Conservation (phyloP, 2,797 vertebrate genomes). For the Schizopygopsis pylzovi region DNA sequence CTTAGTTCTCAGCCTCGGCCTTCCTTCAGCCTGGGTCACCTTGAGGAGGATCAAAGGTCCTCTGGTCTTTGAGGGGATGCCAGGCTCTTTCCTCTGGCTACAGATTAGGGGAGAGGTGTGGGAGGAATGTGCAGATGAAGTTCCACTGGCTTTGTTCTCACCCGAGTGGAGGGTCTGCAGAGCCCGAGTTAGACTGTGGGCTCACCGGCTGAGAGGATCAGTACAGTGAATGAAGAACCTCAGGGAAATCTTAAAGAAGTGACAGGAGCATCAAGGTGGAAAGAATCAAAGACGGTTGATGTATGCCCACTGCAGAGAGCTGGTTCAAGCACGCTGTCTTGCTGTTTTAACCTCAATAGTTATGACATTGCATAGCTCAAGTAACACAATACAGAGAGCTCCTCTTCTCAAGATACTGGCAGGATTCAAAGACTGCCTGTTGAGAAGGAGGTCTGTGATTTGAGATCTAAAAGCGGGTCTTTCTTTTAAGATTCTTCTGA, state of each 20-base stretch:
- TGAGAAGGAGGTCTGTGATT: neutral
- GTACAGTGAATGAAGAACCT: constrained; percentile 14
- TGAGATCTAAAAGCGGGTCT: neutral
- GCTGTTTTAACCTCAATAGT: constrained; percentile 1
- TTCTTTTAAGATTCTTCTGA: neutral
- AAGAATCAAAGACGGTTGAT: neutral
- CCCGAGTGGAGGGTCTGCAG: neutral
- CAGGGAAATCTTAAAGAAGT: neutral
- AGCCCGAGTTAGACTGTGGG: neutral
- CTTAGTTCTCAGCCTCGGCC: constrained; percentile 40
- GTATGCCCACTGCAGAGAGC: neutral
- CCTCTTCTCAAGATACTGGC: neutral
- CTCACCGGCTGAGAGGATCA: constrained; percentile 1
- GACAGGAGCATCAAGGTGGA: neutral
- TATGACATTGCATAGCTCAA: neutral
- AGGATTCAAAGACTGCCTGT: neutral
- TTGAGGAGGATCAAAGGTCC: constrained; percentile 71
- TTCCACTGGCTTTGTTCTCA: constrained; percentile 30
- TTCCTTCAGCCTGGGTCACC: constrained; percentile 51
- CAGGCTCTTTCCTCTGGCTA: constrained; percentile 59
- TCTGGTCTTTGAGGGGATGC: constrained; percentile 73
- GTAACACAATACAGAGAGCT: constrained; percentile 10
- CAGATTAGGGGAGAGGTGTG: constrained; percentile 58
- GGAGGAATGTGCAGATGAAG: constrained; percentile 54
- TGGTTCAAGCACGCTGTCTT: neutral